Base-by-base conservation (phyloP, 2,888 invertebrate species). In the Melieria omissa region DNA sequence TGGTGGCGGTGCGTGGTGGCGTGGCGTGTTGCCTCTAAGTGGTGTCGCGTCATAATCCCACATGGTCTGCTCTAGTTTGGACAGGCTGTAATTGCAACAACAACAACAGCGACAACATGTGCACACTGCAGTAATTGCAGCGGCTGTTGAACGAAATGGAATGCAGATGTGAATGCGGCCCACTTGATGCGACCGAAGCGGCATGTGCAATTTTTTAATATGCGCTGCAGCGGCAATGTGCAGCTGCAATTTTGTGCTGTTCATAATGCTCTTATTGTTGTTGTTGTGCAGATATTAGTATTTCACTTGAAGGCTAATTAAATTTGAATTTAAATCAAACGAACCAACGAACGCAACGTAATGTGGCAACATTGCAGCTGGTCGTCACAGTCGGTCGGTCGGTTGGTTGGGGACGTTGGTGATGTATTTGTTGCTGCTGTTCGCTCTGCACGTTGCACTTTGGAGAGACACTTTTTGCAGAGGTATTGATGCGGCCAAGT, bases 221-320 rank as follows among this genome's bases (percentile, higher is more conserved):
- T 42, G 14, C n/a, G 54, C 9, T 55, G 57, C 65, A 57, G 46
- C n/a, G 7, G 57, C 29, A 66, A n/a, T 55, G 44, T 12, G 44
- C 47, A 45, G 80, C 80, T 82, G 81, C 81, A 77, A 77, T 77
- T 78, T 76, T 77, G 72, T 78, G 79, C 80, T 79, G 78, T 78
- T 77, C 77, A 80, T 44, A 82, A 29, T 29, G 29, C 29, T 29
- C 3, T 29, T 29, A 29, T 29, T 29, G 29, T 29, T 29, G 29
- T 29, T 29, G 29, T 29, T 29, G 29, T 2, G 29, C 29, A 29
- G 29, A 82, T 81, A 82, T 82, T 82, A 81, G 80, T 78, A 79
- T 80, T 82, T 81, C 80, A 80, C 80, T 81, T 79, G 80, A 81
- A 76, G 82, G 81, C 84, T 84, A 84, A 84, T 84, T 84, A 84